Conservation (phyloP, 2,113 vertebrate genomes). For the Burhinus oedicnemus region DNA sequence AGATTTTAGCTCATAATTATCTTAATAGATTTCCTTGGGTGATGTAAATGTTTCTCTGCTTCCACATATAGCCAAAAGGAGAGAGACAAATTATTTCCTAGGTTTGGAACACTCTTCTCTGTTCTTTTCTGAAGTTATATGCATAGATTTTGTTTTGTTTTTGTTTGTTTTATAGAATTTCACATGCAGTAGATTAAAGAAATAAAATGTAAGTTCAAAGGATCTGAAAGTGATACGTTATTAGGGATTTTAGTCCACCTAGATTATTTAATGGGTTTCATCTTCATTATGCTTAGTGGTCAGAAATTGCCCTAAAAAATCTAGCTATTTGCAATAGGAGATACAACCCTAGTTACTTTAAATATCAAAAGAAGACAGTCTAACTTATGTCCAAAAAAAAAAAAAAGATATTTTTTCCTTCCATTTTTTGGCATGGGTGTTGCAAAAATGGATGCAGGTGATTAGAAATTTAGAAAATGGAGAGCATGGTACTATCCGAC, state of each 20-base stretch:
- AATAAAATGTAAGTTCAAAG: neutral
- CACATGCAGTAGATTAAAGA: neutral
- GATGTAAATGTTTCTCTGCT: neutral
- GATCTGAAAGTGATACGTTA: neutral
- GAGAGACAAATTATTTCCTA: neutral
- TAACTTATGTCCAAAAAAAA: neutral
- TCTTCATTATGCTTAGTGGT: neutral
- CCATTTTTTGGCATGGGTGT: neutral
- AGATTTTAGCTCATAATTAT: neutral
- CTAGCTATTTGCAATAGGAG: neutral
- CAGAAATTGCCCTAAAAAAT: neutral
- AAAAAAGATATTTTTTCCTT: neutral
- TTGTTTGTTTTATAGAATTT: neutral
- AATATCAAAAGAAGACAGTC: neutral
- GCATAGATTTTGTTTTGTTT: rapidly evolving
- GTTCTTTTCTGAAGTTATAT: neutral
- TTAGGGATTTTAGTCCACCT: neutral
- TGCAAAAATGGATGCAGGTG: neutral
- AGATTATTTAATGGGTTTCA: neutral
- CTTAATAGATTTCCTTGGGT: neutral
- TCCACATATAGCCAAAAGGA: neutral
- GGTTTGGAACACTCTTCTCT: neutral
- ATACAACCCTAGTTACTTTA: neutral
- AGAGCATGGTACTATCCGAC: neutral
- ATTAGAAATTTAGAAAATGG: neutral